Evolutionary conservation across 2,113 vertebrate genomes (phyloP).

Genomic region (Pomatostomus ruficeps): DNA sequence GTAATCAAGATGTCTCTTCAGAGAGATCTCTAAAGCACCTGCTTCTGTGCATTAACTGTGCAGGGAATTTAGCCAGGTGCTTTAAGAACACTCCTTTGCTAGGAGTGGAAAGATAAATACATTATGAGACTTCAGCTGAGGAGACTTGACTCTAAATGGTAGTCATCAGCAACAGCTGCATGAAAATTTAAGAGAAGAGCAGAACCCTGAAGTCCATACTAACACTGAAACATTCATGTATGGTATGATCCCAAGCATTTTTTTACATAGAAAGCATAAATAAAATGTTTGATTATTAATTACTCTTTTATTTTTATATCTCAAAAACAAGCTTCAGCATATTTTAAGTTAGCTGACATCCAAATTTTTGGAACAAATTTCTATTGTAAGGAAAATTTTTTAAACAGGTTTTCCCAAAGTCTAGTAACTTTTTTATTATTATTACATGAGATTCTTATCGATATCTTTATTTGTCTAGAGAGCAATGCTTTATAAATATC

Average conservation of each 20-base stretch:
- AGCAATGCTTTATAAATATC: not conserved
- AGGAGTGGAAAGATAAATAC: not conserved
- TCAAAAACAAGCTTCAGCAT: not conserved
- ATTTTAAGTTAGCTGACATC: not conserved
- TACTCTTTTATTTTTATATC: not conserved
- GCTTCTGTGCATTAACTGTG: not conserved
- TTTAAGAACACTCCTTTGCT: not conserved
- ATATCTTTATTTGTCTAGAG: not conserved
- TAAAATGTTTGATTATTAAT: not conserved
- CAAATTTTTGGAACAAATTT: not conserved
- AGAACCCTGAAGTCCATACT: not conserved
- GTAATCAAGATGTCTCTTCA: not conserved
- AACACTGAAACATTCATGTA: not conserved
- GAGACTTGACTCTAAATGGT: not conserved
- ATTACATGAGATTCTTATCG: not conserved
- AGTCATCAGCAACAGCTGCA: not conserved
- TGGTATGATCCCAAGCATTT: not conserved
- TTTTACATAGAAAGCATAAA: not conserved
- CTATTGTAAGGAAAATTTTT: not conserved
- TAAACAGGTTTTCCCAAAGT: not conserved
- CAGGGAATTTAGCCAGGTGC: not conserved
- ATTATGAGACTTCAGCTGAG: not conserved
- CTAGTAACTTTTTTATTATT: not conserved
- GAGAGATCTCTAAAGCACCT: not conserved
- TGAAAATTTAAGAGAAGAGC: not conserved